These are phyloP conservation scores for Pristionchus maxplancki DNA, from an alignment of 2,888 invertebrate species.

Conservation along the genomic window DNA sequence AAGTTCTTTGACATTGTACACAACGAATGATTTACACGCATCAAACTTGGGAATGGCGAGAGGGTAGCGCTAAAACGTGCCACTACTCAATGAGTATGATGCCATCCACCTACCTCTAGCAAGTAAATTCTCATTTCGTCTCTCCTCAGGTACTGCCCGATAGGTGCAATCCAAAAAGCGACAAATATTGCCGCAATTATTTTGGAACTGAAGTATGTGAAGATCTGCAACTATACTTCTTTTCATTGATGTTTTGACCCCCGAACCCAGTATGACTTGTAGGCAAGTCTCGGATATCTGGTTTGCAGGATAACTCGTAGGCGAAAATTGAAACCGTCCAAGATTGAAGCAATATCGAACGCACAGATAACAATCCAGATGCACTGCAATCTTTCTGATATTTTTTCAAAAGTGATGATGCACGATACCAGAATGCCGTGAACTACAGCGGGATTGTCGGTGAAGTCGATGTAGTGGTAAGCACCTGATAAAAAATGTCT, in stretches of 20 bases:
- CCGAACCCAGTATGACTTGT: neutral
- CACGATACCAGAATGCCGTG: neutral
- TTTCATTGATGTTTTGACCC: neutral
- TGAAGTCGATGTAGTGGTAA: neutral
- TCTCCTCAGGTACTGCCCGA: neutral
- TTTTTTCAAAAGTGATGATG: neutral
- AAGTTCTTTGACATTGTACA: neutral
- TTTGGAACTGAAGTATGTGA: neutral
- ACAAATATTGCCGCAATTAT: neutral
- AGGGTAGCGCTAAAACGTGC: neutral
- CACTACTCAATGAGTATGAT: too few species aligned
- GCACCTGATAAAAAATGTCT: neutral
- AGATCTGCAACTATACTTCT: neutral
- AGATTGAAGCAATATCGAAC: neutral
- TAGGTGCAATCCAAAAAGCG: neutral
- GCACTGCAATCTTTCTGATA: neutral
- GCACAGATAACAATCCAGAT: neutral
- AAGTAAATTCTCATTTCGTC: neutral
- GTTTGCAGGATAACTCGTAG: neutral
- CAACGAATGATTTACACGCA: neutral
- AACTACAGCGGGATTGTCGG: neutral
- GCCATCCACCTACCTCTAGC: neutral
- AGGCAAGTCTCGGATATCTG: neutral
- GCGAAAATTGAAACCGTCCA: conserved; percentile 12
- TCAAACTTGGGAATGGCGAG: neutral